Conservation (phyloP, 2,797 vertebrate genomes). For the Diceros bicornis region DNA sequence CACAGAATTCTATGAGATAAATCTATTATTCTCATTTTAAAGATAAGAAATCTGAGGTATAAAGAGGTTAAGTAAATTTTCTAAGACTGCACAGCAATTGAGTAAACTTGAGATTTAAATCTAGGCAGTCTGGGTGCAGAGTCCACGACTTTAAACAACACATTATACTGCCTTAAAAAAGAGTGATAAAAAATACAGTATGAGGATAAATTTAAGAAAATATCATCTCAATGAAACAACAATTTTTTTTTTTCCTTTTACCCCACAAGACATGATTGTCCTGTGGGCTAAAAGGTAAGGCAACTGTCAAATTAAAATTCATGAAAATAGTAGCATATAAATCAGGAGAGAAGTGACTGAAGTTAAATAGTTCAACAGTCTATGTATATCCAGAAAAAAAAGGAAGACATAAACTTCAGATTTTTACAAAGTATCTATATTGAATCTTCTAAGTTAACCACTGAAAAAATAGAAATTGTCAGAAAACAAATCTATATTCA, state of each 20-base stretch:
- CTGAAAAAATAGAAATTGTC: background rate
- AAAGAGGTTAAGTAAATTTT: background rate
- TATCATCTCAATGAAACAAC: background rate
- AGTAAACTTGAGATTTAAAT: background rate
- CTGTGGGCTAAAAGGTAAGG: background rate
- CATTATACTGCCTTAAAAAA: background rate
- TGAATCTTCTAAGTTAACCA: background rate
- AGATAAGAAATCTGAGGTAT: background rate
- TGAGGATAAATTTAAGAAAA: background rate
- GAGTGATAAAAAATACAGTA: background rate
- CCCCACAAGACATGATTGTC: background rate
- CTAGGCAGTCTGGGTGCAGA: background rate
- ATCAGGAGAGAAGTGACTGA: background rate
- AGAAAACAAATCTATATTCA: conserved; percentile 48
- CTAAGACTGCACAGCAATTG: background rate
- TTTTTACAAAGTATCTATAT: background rate
- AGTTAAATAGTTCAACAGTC: background rate
- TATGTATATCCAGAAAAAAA: background rate
- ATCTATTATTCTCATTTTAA: background rate
- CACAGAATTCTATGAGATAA: background rate
- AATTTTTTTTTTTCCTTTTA: background rate
- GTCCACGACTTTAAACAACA: background rate
- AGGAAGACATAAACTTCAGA: background rate
- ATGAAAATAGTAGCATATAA: background rate
- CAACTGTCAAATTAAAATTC: background rate